Conservation (phyloP, 2,113 vertebrate species). For the Clupea harengus region DNA sequence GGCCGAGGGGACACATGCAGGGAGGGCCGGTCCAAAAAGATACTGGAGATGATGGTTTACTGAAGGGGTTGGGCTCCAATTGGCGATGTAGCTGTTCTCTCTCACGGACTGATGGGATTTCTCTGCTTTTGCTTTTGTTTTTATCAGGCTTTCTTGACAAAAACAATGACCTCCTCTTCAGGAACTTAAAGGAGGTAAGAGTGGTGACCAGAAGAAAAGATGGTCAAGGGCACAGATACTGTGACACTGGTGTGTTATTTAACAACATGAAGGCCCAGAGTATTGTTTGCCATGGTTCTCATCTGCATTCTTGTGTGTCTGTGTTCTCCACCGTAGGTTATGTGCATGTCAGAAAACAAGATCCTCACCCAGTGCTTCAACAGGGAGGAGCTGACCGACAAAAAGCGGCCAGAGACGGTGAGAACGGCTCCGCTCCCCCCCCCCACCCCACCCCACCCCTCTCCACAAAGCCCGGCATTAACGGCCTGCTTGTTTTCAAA, state of each 20-base stretch:
- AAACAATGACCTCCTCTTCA: conserved; percentile 97
- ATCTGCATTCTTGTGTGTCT: conserved; percentile 17
- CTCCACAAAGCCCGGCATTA: background rate
- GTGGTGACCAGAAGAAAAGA: conserved; percentile 15
- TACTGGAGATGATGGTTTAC: too few species aligned
- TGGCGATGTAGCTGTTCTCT: background rate
- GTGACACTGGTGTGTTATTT: background rate
- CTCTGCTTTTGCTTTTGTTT: background rate
- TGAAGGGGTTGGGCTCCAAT: background rate
- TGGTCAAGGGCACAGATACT: background rate
- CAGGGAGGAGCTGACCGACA: conserved; percentile 88
- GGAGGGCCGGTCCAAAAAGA: background rate
- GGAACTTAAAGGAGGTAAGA: conserved; percentile 95
- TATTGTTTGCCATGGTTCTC: background rate
- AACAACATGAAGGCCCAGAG: background rate
- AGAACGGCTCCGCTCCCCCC: conserved; percentile 37
- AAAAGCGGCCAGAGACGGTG: conserved; percentile 94
- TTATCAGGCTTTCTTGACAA: conserved; percentile 93
- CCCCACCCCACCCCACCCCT: background rate
- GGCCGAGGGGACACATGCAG: background rate
- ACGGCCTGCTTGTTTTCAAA: background rate
- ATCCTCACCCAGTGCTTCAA: conserved; percentile 91
- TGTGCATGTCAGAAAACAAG: conserved; percentile 92
- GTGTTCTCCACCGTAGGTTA: conserved; percentile 71
- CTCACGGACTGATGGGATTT: background rate